Evolutionary conservation across 2,113 vertebrate genomes (phyloP).

Genomic region (Alectura lathami): DNA sequence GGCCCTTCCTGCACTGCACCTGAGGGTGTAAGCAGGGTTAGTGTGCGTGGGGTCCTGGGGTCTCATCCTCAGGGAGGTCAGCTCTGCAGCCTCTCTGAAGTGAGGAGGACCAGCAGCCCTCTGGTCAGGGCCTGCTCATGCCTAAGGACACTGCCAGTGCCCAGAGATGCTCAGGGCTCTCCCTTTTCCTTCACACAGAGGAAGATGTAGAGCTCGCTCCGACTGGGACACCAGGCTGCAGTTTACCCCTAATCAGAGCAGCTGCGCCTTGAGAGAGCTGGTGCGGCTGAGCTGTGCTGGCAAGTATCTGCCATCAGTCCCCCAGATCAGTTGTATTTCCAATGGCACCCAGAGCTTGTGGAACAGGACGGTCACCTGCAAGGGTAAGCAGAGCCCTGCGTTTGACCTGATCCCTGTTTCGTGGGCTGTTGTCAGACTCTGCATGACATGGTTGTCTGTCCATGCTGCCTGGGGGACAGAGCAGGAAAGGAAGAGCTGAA

Average conservation of each 20-base stretch:
- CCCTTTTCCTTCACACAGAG: neutral
- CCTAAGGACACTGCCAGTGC: neutral
- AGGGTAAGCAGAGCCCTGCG: too few species aligned
- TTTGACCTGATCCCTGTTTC: too few species aligned
- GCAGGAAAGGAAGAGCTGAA: too few species aligned
- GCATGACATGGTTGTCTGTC: neutral
- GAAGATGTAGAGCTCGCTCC: neutral
- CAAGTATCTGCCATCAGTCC: neutral
- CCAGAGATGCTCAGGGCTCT: neutral
- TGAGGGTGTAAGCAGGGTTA: neutral
- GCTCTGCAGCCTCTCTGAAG: neutral
- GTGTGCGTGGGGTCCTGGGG: neutral
- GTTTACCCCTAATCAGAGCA: neutral
- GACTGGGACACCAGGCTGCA: neutral
- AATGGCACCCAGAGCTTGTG: neutral
- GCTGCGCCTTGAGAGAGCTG: neutral
- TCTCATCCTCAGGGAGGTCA: neutral
- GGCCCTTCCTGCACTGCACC: too few species aligned
- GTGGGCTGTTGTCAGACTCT: neutral
- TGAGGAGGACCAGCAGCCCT: neutral
- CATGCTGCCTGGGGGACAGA: too few species aligned
- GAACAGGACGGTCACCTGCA: too few species aligned
- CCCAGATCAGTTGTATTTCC: neutral
- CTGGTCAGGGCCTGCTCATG: neutral
- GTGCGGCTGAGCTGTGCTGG: neutral